phyloP scores from a whole-genome alignment of 2,888 invertebrate genomes.

The Nyleta sp. region DNA sequence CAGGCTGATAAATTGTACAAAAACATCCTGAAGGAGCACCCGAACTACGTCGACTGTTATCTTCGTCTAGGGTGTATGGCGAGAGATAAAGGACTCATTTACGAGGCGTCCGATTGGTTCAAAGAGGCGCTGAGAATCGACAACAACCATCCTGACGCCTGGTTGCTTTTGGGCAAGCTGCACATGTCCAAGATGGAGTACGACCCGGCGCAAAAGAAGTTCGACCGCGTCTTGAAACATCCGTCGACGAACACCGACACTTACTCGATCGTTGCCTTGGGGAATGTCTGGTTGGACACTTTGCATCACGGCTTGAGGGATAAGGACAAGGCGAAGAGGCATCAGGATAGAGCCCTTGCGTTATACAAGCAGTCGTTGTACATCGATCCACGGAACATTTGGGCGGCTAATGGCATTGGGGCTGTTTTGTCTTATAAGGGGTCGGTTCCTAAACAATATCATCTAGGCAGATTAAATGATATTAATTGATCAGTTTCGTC shows the following conservation, averaged over 20 bases:
- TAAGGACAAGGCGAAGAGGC: conserved; percentile 96
- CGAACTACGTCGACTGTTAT: conserved; percentile 98
- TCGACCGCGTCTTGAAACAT: conserved; percentile 97
- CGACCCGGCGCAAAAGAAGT: conserved; percentile 96
- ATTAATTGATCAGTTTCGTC: too few relatives aligned
- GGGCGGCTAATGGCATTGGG: conserved; percentile 99
- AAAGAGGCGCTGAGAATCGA: conserved; percentile 96
- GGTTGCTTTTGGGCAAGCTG: conserved; percentile 98
- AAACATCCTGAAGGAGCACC: conserved; percentile 98
- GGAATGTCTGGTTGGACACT: conserved; percentile 99
- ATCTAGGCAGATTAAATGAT: too few relatives aligned
- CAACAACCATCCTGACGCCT: conserved; percentile 98
- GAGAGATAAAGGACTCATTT: conserved; percentile 99
- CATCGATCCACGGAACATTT: conserved; percentile 97
- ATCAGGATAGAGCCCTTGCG: conserved; percentile 96
- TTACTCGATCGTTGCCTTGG: conserved; percentile 97
- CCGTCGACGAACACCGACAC: conserved; percentile 93
- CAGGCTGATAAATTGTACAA: conserved; percentile 98
- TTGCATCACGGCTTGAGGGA: conserved; percentile 97
- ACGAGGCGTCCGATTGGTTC: conserved; percentile 99
- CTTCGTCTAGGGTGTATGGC: conserved; percentile 98
- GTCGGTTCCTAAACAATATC: too few relatives aligned
- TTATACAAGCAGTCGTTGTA: conserved; percentile 95
- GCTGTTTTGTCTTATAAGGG: conserved; percentile 95
- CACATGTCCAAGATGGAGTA: conserved; percentile 99